A percentile compares a stretch with the other conserved stretches of the same genome.
Evolutionary conservation across 2,113 vertebrate species (phyloP).

Genomic region (Psophia crepitans): DNA sequence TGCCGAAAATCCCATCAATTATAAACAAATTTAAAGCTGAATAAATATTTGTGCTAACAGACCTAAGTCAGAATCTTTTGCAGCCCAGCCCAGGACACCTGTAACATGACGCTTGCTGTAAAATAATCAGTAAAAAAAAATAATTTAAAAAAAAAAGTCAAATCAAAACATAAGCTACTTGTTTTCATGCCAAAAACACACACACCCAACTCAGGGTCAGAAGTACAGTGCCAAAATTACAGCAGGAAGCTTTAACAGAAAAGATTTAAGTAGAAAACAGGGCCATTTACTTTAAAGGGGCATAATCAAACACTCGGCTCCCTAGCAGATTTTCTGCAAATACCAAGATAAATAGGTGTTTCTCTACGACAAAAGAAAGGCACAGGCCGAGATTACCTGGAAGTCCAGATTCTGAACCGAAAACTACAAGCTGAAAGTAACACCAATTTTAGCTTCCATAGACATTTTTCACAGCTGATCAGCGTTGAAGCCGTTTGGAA

Average conservation of each 20-base stretch:
- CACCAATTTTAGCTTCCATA: background rate
- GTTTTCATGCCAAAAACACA: background rate
- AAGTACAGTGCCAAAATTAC: background rate
- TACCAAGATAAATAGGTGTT: background rate
- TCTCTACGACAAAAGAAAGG: background rate
- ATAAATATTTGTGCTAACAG: background rate
- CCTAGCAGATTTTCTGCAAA: background rate
- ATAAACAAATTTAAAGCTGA: background rate
- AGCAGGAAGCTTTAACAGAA: background rate
- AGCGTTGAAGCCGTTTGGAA: background rate
- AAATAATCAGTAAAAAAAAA: background rate
- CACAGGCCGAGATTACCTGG: background rate
- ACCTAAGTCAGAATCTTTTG: background rate
- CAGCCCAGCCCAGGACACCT: background rate
- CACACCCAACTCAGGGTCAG: background rate
- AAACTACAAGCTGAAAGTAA: background rate
- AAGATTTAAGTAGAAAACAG: background rate
- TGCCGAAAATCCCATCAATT: background rate
- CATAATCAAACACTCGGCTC: background rate
- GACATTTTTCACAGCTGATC: background rate
- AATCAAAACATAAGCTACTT: background rate
- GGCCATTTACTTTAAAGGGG: background rate
- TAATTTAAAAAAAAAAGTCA: background rate
- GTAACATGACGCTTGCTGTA: background rate
- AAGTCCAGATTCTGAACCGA: background rate